Evolutionary conservation across 2,888 invertebrate genomes (phyloP).

Genomic region (Pseudanteris insignis): DNA sequence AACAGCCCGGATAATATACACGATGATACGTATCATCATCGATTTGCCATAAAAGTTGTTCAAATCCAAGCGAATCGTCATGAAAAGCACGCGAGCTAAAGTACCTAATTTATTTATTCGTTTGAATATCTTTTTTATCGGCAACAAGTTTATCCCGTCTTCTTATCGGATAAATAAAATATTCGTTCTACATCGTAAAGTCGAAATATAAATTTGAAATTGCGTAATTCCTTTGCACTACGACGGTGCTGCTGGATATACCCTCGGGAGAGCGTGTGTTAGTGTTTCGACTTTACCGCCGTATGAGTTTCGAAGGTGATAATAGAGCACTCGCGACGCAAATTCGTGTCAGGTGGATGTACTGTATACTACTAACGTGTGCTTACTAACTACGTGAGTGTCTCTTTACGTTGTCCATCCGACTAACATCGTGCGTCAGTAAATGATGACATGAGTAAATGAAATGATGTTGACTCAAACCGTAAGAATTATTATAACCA

Average conservation of each 20-base stretch:
- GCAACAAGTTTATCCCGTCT: too few relatives aligned
- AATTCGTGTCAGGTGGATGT: constrained; percentile 12
- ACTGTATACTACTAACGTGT: constrained; percentile 25
- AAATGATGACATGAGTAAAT: too few relatives aligned
- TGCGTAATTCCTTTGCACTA: constrained; percentile 7
- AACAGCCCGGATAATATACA: too few relatives aligned
- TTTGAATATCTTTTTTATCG: too few relatives aligned
- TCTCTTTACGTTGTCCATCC: constrained; percentile 37
- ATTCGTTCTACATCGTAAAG: constrained; percentile 6
- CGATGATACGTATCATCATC: too few relatives aligned
- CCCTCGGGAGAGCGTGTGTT: constrained; percentile 23
- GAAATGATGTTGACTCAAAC: too few relatives aligned
- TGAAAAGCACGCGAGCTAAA: too few relatives aligned
- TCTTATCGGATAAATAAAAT: too few relatives aligned
- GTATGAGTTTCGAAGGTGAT: constrained; percentile 35
- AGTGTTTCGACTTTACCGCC: constrained; percentile 33
- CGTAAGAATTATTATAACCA: constrained; percentile 24
- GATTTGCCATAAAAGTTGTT: too few relatives aligned
- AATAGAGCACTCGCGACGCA: constrained; percentile 33
- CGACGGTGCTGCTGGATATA: constrained; percentile 4
- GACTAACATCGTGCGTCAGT: constrained; percentile 27
- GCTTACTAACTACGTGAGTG: constrained; percentile 37
- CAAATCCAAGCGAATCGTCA: too few relatives aligned
- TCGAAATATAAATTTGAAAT: constrained; percentile 19
- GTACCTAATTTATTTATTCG: too few relatives aligned